Conservation (phyloP, 2,888 invertebrate genomes). For the Cryptophagus acutangulus region DNA sequence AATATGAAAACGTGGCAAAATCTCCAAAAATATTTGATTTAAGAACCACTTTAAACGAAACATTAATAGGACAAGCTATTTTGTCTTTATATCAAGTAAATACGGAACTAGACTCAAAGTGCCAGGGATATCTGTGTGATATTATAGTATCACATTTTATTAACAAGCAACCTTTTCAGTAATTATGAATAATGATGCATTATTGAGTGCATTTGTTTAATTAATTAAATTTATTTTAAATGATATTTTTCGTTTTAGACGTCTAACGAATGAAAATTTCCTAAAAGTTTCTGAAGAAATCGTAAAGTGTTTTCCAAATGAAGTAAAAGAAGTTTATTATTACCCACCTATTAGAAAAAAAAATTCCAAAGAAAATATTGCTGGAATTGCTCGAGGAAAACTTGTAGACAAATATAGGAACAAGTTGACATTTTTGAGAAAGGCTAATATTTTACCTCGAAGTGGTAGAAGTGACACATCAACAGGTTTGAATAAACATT, state of each 20-base stretch:
- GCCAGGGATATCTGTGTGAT: constrained; percentile 3
- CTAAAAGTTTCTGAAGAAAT: constrained; percentile 2
- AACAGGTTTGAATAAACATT: neutral
- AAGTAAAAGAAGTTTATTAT: constrained; percentile 5
- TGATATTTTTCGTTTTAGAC: constrained; percentile 4
- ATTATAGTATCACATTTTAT: constrained; percentile 7
- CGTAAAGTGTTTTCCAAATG: constrained; percentile 1
- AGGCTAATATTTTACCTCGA: constrained; percentile 10
- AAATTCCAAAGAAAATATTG: constrained; percentile 9
- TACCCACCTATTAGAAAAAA: constrained; percentile 8
- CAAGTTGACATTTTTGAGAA: constrained; percentile 8
- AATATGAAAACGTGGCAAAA: too few species aligned
- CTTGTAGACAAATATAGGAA: constrained; percentile 14
- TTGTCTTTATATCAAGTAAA: neutral
- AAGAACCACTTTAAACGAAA: too few species aligned
- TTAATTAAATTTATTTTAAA: neutral
- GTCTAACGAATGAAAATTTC: constrained; percentile 6
- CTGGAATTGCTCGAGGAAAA: constrained; percentile 11
- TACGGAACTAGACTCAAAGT: neutral
- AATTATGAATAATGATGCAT: neutral
- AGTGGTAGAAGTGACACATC: constrained; percentile 5
- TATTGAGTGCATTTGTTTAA: neutral
- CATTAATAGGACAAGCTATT: neutral
- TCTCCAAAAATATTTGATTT: too few species aligned
- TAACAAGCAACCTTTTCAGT: constrained; percentile 3